phyloP scores from a whole-genome alignment of 2,113 vertebrate genomes.

The Genyomyrus donnyi region DNA sequence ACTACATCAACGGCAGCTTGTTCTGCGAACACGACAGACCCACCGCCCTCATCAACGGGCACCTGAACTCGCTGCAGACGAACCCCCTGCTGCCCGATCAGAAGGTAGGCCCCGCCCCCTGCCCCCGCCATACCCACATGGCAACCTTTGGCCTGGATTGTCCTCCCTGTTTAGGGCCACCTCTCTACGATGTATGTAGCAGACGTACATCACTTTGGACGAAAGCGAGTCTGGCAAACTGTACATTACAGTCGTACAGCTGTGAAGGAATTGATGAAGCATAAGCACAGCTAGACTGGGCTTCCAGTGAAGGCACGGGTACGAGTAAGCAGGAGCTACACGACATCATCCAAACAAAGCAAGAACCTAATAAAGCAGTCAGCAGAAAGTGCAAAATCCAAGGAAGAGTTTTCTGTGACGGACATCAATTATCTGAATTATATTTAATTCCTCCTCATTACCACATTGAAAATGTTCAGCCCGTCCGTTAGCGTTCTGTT shows the following conservation, averaged over 20 bases:
- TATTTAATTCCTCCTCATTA: neutral
- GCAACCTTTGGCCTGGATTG: neutral
- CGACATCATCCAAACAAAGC: neutral
- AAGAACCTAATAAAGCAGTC: neutral
- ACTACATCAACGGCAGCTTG: constrained; percentile 99
- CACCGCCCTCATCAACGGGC: constrained; percentile 98
- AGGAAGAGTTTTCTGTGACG: neutral
- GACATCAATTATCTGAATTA: neutral
- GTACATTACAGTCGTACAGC: neutral
- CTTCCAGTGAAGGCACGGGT: neutral
- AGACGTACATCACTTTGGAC: neutral
- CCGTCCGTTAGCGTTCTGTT: neutral
- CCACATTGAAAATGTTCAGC: neutral
- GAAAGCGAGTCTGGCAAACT: neutral
- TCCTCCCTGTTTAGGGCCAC: neutral
- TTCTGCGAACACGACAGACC: constrained; percentile 99
- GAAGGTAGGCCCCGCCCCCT: constrained; percentile 73
- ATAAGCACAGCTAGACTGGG: neutral
- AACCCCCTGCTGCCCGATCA: constrained; percentile 98
- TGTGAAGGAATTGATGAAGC: neutral
- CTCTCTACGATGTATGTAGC: too few relatives aligned
- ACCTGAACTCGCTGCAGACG: constrained; percentile 99
- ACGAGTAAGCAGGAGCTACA: neutral
- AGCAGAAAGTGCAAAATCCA: neutral
- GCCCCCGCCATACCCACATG: neutral